Evolutionary conservation across 2,797 vertebrate species (phyloP).

Genomic region (Poliocrania exsul): DNA sequence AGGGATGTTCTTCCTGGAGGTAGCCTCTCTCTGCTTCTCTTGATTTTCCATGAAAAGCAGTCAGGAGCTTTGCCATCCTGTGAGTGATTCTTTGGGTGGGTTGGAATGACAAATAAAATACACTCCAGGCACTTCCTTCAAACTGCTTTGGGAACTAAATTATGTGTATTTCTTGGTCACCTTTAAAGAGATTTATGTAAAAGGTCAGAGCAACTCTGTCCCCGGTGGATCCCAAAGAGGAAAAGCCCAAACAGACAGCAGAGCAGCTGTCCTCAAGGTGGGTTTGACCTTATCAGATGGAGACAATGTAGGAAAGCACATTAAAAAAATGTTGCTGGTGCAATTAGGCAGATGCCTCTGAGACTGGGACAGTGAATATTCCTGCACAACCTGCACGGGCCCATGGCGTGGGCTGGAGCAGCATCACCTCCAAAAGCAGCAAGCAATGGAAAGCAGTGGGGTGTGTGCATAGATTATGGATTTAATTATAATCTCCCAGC

Average conservation of each 20-base stretch:
- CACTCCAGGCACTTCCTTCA: not conserved
- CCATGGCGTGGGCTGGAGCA: not conserved
- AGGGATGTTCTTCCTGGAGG: not conserved
- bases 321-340: not conserved
- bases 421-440: not conserved
- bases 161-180: not conserved
- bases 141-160: not conserved
- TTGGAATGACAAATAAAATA: not conserved
- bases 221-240: not conserved
- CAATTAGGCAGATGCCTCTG: not conserved
- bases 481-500: not conserved
- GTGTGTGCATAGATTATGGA: not conserved
- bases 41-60: not conserved
- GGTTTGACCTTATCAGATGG: constrained; percentile 33
- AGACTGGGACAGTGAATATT: not conserved
- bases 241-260: not conserved
- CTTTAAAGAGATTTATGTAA: not conserved
- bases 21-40: not conserved
- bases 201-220: constrained; percentile 37
- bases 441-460: not conserved
- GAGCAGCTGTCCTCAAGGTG: constrained; percentile 55
- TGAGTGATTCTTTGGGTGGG: not conserved
- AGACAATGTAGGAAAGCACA: not conserved
- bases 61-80: not conserved
- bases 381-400: not conserved